phyloP scores from a whole-genome alignment of 2,797 vertebrate genomes.

The Mormyrus hasselquistii region DNA sequence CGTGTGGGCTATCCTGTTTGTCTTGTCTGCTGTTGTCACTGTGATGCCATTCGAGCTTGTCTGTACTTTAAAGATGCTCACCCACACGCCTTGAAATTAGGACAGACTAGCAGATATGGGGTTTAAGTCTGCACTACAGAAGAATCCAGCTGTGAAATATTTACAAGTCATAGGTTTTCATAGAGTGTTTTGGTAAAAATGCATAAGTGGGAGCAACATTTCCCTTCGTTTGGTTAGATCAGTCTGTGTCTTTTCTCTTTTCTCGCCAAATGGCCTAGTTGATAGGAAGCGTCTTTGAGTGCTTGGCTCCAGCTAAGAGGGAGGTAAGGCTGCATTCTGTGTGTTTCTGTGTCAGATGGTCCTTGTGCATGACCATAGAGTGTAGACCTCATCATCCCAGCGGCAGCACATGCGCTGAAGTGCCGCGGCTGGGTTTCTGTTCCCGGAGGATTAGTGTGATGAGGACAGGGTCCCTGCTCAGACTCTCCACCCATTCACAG shows the following conservation, averaged over 20 bases:
- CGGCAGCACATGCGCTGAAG: background rate
- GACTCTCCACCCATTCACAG: background rate
- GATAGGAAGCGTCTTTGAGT: slow-evolving; percentile 66
- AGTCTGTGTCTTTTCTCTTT: slow-evolving; percentile 56
- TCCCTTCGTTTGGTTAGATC: slow-evolving; percentile 39
- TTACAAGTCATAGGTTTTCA: background rate
- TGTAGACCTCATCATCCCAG: slow-evolving; percentile 23
- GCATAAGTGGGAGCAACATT: slow-evolving; percentile 17
- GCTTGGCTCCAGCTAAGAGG: slow-evolving; percentile 62
- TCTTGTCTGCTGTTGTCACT: background rate
- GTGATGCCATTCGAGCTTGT: background rate
- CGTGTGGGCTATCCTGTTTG: background rate
- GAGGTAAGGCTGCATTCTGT: slow-evolving; percentile 62
- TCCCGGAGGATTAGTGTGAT: background rate
- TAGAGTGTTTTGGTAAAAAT: background rate
- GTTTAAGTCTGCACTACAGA: background rate
- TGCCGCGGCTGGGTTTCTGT: slow-evolving; percentile 11
- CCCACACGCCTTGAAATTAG: background rate
- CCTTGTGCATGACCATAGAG: slow-evolving; percentile 12
- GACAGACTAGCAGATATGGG: background rate
- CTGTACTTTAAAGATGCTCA: background rate
- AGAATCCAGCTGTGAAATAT: background rate
- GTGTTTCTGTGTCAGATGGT: slow-evolving; percentile 15
- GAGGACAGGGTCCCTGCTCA: background rate
- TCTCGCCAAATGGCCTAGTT: slow-evolving; percentile 67